These are phyloP conservation scores for Lithophane socia DNA, from an alignment of 2,888 invertebrate species.

Conservation along the genomic window DNA sequence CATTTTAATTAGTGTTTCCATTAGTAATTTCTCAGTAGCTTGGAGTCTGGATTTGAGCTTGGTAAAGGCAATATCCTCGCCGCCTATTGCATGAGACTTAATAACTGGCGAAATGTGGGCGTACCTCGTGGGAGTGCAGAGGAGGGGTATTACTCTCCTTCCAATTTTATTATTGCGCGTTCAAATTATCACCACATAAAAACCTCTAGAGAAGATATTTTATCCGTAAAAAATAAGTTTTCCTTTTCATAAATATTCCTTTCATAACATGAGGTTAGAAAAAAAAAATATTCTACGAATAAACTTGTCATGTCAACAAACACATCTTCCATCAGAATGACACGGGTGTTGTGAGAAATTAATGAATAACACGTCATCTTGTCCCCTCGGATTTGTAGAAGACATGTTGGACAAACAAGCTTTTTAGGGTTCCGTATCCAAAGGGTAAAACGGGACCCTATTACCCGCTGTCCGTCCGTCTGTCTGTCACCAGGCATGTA, in stretches of 20 bases:
- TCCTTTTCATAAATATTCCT: neutral
- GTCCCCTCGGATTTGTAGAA: slow-evolving; percentile 30
- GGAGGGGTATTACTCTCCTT: neutral
- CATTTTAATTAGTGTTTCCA: neutral
- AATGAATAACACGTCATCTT: slow-evolving; percentile 37
- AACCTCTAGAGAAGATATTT: neutral
- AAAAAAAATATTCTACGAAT: slow-evolving; percentile 3
- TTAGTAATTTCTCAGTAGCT: neutral
- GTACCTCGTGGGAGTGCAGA: neutral
- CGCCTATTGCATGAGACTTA: neutral
- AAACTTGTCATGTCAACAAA: slow-evolving; percentile 42
- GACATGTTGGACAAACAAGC: slow-evolving; percentile 25
- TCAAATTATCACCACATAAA: neutral
- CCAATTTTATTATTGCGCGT: neutral
- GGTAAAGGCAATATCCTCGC: neutral
- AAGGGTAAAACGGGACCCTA: too few relatives aligned
- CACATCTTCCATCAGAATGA: slow-evolving; percentile 37
- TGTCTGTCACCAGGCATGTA: too few relatives aligned
- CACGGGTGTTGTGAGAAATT: slow-evolving; percentile 50
- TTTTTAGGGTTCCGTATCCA: neutral
- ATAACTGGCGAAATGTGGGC: neutral
- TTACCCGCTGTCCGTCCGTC: too few relatives aligned
- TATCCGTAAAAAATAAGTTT: neutral
- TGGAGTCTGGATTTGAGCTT: neutral
- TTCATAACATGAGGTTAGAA: neutral